Conservation (phyloP, 2,888 invertebrate genomes). For the Dastarcus helophoroides region DNA sequence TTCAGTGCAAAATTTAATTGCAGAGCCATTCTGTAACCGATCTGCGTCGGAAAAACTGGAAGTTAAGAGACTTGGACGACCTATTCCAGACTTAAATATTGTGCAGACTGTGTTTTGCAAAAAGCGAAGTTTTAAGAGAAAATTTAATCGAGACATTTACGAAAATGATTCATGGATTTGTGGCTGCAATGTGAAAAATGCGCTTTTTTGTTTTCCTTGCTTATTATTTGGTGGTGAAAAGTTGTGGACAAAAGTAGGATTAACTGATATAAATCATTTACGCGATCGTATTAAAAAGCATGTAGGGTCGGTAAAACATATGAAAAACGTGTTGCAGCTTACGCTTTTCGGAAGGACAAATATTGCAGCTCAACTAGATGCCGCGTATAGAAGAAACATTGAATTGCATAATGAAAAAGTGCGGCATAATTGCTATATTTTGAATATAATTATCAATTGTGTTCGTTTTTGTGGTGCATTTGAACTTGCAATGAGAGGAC, state of each 20-base stretch:
- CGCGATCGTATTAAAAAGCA: constrained; percentile 8
- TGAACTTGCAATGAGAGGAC: constrained; percentile 9
- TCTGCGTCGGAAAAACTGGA: too few species aligned
- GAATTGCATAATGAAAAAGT: constrained; percentile 10
- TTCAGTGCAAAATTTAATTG: too few species aligned
- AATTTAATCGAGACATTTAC: too few species aligned
- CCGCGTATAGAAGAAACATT: constrained; percentile 8
- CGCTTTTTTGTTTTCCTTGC: constrained; percentile 11
- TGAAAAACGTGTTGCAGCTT: constrained; percentile 11
- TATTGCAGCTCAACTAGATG: constrained; percentile 8
- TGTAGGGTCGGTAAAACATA: constrained; percentile 9
- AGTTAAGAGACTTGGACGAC: too few species aligned
- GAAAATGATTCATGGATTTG: too few species aligned
- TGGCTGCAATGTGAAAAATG: too few species aligned
- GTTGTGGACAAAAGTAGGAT: constrained; percentile 11
- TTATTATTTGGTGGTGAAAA: constrained; percentile 9
- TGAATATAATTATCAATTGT: constrained; percentile 12
- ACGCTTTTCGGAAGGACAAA: constrained; percentile 10
- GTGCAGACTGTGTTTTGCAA: too few species aligned
- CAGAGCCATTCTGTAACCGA: too few species aligned
- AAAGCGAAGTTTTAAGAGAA: too few species aligned
- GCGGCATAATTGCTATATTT: constrained; percentile 10
- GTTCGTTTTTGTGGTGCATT: constrained; percentile 10
- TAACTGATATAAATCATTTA: constrained; percentile 10
- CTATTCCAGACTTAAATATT: too few species aligned